A percentile compares a stretch with the other conserved stretches of the same genome.
Conservation (phyloP, 1,140 invertebrate species). For the Physella acuta region DNA sequence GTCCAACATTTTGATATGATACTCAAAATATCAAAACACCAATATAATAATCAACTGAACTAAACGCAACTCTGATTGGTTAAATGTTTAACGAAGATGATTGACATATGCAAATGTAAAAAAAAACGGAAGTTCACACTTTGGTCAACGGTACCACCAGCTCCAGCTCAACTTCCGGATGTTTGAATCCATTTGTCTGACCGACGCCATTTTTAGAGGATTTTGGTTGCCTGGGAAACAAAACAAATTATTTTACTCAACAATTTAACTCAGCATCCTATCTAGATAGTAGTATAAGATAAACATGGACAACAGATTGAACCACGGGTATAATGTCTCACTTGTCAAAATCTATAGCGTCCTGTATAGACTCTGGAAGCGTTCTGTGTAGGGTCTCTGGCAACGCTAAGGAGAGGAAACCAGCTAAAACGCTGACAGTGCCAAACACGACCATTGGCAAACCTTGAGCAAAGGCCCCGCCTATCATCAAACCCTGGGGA, state of each 20-base stretch:
- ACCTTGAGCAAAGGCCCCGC: conserved; percentile 53
- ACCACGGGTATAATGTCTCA: conserved; percentile 17
- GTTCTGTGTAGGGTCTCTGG: conserved; percentile 36
- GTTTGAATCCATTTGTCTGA: background rate
- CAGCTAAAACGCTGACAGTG: conserved; percentile 29
- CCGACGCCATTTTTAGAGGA: no score
- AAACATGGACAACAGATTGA: background rate
- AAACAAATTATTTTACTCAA: no score
- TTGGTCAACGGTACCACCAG: background rate
- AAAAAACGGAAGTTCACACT: background rate
- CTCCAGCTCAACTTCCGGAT: background rate
- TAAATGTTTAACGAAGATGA: no score
- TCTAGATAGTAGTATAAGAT: background rate
- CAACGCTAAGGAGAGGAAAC: conserved; percentile 28
- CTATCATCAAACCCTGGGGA: conserved; percentile 50
- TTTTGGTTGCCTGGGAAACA: no score
- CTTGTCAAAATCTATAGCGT: conserved; percentile 38
- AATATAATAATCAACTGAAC: no score
- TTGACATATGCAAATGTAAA: no score
- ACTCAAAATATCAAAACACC: no score
- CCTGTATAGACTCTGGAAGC: conserved; percentile 40
- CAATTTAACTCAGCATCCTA: no score
- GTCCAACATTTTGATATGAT: no score
- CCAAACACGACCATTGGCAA: conserved; percentile 39
- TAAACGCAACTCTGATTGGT: no score